Conservation (phyloP, 2,113 vertebrate species). For the Leptobrachium ailaonicum region DNA sequence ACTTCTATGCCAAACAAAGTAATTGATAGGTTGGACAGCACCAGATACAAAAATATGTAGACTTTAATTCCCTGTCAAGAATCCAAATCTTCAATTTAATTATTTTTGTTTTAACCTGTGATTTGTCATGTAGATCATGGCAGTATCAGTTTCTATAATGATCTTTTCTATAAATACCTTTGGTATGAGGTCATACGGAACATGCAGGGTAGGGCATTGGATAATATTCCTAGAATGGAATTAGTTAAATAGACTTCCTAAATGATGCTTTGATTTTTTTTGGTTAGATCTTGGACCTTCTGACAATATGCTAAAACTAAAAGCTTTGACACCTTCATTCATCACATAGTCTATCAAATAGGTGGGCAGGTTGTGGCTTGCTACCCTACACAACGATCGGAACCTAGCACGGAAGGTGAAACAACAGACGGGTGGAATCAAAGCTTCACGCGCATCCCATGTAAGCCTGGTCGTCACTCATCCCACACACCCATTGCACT, state of each 20-base stretch:
- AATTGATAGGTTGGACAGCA: too few relatives aligned
- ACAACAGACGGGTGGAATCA: background rate
- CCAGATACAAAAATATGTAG: too few relatives aligned
- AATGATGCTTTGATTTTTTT: background rate
- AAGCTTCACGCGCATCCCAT: background rate
- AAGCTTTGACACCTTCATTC: background rate
- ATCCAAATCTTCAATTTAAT: too few relatives aligned
- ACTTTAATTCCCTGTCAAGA: too few relatives aligned
- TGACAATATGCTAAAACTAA: conserved; percentile 3
- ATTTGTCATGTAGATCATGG: too few relatives aligned
- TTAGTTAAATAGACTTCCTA: background rate
- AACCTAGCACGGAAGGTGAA: background rate
- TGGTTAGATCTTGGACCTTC: background rate
- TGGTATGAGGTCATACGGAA: too few relatives aligned
- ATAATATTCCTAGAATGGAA: background rate
- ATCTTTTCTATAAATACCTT: too few relatives aligned
- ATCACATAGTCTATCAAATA: background rate
- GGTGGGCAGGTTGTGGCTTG: background rate
- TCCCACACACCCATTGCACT: background rate
- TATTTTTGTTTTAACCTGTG: too few relatives aligned
- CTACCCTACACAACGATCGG: background rate
- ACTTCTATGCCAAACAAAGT: too few relatives aligned
- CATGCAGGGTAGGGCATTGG: too few relatives aligned
- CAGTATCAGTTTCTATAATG: too few relatives aligned
- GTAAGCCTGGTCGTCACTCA: background rate